Evolutionary conservation across 2,888 invertebrate genomes (phyloP).

Genomic region (Rhingia rostrata): DNA sequence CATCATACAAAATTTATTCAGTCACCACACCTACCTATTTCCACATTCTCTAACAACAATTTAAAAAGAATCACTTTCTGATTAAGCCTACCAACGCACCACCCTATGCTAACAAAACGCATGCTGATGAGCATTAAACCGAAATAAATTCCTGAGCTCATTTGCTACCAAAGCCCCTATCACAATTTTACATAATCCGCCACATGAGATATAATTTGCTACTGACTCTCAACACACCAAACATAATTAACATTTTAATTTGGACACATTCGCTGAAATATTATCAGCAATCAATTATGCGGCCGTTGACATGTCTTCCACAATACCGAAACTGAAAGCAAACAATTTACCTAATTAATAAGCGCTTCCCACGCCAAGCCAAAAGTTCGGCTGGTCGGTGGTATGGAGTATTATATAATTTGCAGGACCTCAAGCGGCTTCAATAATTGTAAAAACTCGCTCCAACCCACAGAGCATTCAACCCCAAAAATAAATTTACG

Average conservation of each 20-base stretch:
- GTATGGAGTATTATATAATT: conserved; percentile 14
- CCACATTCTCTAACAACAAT: neutral
- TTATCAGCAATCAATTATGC: conserved; percentile 71
- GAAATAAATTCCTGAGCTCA: conserved; percentile 21
- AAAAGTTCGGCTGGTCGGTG: conserved; percentile 5
- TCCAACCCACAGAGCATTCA: neutral
- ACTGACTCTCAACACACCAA: conserved; percentile 42
- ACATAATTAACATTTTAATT: conserved; percentile 71
- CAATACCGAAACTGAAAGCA: conserved; percentile 36
- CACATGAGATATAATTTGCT: conserved; percentile 32
- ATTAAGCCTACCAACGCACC: conserved; percentile 19
- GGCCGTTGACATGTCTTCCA: conserved; percentile 44
- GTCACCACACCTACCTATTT: neutral
- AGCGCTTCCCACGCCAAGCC: conserved; percentile 25
- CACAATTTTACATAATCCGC: conserved; percentile 21
- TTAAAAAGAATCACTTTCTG: neutral
- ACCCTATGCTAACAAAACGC: conserved; percentile 18
- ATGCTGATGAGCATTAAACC: conserved; percentile 16
- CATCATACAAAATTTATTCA: no score
- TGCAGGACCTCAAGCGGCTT: conserved; percentile 30
- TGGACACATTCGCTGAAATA: conserved; percentile 68
- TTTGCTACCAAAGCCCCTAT: conserved; percentile 20
- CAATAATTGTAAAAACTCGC: conserved; percentile 52
- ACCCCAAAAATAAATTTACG: conserved; percentile 42
- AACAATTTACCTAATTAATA: conserved; percentile 73